Conservation (phyloP, 1,140 invertebrate species). For the Drosophila kanapiae region DNA sequence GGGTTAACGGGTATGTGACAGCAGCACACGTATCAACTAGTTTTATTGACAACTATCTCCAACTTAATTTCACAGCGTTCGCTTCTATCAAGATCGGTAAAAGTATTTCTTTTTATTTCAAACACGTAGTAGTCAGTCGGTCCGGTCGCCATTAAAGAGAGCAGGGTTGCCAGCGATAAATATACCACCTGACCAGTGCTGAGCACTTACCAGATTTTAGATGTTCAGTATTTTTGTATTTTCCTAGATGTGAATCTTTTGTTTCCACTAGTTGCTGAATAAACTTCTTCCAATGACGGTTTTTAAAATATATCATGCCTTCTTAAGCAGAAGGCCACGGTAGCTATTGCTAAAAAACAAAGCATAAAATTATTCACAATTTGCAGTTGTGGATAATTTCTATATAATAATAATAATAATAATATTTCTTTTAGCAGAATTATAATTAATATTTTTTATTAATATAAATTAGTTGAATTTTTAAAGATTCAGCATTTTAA, state of each 20-base stretch:
- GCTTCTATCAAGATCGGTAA: slow-evolving; percentile 49
- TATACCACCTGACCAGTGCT: neutral
- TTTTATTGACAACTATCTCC: slow-evolving; percentile 36
- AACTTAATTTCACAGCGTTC: slow-evolving; percentile 26
- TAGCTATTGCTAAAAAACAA: no score
- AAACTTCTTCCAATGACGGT: no score
- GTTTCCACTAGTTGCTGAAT: neutral
- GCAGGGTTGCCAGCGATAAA: slow-evolving; percentile 28
- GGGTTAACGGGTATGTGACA: slow-evolving; percentile 48
- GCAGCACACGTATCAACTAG: slow-evolving; percentile 38
- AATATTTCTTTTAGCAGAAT: no score
- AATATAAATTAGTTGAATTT: no score
- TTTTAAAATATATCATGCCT: no score
- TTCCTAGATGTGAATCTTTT: neutral
- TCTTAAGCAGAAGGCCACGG: no score
- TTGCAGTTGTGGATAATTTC: no score
- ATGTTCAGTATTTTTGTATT: neutral
- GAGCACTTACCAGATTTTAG: neutral
- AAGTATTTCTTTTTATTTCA: slow-evolving; percentile 72
- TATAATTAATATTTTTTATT: no score
- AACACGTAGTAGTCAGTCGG: slow-evolving; percentile 72
- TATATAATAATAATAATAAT: no score
- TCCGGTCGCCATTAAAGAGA: slow-evolving; percentile 73
- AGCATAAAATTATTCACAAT: no score
- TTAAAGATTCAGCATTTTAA: no score